These are phyloP conservation scores for Achlya flavicornis DNA, from an alignment of 2,888 invertebrate genomes.

Conservation along the genomic window DNA sequence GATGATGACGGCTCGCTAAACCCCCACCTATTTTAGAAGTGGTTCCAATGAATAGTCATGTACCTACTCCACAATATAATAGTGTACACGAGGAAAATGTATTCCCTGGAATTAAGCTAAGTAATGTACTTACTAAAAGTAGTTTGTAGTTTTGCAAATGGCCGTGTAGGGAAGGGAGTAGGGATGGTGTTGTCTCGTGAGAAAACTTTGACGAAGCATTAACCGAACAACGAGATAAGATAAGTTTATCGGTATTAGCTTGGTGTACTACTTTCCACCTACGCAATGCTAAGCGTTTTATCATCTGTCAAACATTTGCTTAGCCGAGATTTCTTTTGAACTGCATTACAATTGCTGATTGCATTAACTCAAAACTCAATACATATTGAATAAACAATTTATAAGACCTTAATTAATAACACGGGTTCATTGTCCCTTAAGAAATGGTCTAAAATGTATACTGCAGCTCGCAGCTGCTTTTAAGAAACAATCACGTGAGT, in stretches of 20 bases:
- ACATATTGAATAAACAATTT: constrained; percentile 43
- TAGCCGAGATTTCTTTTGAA: constrained; percentile 65
- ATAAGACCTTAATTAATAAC: constrained; percentile 33
- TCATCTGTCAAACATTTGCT: constrained; percentile 69
- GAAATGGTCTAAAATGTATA: constrained; percentile 21
- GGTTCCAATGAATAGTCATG: constrained; percentile 1
- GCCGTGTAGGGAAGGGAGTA: constrained; percentile 8
- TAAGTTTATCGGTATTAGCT: constrained; percentile 54
- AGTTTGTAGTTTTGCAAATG: background rate
- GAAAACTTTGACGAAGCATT: constrained; percentile 38
- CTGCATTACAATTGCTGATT: constrained; percentile 21
- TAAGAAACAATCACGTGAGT: constrained; percentile 30
- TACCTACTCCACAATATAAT: background rate
- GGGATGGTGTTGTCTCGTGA: constrained; percentile 25
- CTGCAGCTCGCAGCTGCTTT: constrained; percentile 27
- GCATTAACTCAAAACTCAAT: constrained; percentile 33
- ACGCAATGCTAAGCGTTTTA: constrained; percentile 57
- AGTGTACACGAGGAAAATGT: background rate
- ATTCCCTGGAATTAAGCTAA: background rate
- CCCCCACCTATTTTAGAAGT: constrained; percentile 52
- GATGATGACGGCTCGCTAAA: constrained; percentile 68
- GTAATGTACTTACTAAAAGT: no score
- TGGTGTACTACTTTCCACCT: constrained; percentile 61
- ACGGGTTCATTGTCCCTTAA: constrained; percentile 34
- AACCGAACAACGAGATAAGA: constrained; percentile 57